These are phyloP conservation scores for Callyntrura sp. DNA, from an alignment of 2,888 invertebrate species.

Conservation along the genomic window DNA sequence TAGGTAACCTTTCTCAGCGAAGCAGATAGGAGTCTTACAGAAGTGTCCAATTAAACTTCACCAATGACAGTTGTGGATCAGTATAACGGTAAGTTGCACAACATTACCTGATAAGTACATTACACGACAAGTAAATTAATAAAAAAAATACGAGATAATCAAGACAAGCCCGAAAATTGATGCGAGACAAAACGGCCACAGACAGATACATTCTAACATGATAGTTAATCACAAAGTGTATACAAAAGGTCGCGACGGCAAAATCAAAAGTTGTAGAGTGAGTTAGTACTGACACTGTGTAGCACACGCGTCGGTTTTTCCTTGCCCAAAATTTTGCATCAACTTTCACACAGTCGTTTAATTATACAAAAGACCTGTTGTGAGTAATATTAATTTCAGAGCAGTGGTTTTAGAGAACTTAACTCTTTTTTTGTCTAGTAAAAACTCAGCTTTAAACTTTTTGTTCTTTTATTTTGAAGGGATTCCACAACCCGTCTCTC, in stretches of 20 bases:
- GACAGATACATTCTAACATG: no score
- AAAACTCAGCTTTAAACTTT: no score
- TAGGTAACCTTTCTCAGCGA: background rate
- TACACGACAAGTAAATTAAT: background rate
- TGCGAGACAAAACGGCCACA: no score
- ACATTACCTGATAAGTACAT: background rate
- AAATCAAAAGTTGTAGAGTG: no score
- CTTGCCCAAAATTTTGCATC: no score
- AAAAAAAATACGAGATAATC: background rate
- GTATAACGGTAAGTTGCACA: slow-evolving; percentile 46
- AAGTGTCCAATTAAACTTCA: background rate
- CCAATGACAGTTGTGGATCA: slow-evolving; percentile 75
- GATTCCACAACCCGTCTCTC: slow-evolving; percentile 67
- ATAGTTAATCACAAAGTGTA: no score
- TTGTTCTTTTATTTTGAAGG: slow-evolving; percentile 27
- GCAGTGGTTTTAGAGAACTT: background rate
- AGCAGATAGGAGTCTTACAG: background rate
- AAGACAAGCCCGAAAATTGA: background rate
- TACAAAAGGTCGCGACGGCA: no score
- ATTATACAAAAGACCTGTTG: background rate
- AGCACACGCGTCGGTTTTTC: no score
- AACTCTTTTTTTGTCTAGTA: no score
- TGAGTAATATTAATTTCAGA: background rate
- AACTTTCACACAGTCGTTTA: no score
- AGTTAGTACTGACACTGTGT: no score